Evolutionary conservation across 2,113 vertebrate species (phyloP).

Genomic region (Ctenodactylus gundi): DNA sequence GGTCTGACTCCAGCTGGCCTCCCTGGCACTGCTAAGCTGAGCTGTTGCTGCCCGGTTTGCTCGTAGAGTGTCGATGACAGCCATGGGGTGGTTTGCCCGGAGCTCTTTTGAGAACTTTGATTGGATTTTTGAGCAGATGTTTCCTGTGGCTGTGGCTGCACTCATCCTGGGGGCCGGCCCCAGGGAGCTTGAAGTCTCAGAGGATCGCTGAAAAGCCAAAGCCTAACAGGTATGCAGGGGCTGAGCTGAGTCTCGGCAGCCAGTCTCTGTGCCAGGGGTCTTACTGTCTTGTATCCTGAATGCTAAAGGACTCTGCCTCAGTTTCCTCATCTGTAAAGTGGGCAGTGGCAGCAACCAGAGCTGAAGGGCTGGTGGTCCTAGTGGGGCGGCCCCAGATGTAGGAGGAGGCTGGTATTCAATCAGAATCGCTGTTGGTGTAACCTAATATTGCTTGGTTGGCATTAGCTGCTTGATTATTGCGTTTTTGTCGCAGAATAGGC

Average conservation of each 20-base stretch:
- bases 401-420: background rate
- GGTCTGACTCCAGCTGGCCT: background rate
- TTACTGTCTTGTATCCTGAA: background rate
- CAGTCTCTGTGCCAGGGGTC: background rate
- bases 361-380: background rate
- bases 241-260: background rate
- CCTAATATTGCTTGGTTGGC: background rate
- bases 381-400: fast-evolving
- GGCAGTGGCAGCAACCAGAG: background rate
- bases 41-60: background rate
- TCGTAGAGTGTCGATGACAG: background rate
- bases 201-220: background rate
- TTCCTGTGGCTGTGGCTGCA: too few relatives aligned
- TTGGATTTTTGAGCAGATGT: background rate
- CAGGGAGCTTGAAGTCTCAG: background rate
- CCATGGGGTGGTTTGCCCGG: background rate
- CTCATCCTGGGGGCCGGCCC: too few relatives aligned
- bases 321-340: background rate
- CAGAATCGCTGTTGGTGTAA: background rate
- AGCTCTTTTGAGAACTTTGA: background rate
- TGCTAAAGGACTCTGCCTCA: background rate
- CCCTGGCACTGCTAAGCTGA: too few relatives aligned
- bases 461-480: background rate
- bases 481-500: background rate
- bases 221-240: background rate